A percentile compares a stretch with the other conserved stretches of the same genome.
These are phyloP conservation scores for Spondyliosoma cantharus DNA, from an alignment of 2,797 vertebrate genomes.

Conservation along the genomic window DNA sequence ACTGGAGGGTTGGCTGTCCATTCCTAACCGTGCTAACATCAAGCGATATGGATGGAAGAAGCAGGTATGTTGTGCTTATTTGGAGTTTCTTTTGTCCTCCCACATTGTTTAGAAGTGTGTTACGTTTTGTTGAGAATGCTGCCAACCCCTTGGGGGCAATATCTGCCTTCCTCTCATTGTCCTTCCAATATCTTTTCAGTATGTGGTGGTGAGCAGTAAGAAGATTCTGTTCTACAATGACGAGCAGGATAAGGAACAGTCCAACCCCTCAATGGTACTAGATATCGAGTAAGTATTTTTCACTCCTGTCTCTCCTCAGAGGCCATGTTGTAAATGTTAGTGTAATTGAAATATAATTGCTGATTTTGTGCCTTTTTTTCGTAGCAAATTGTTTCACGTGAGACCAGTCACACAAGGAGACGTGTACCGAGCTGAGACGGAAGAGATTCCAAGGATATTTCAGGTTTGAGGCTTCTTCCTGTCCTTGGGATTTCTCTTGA, in stretches of 20 bases:
- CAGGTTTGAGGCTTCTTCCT: conserved; percentile 85
- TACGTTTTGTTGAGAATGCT: conserved; percentile 16
- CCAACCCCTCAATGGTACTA: conserved; percentile 98
- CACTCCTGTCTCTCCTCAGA: background rate
- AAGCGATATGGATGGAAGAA: conserved; percentile 99
- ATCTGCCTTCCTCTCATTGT: conserved; percentile 42
- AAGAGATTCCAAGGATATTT: conserved; percentile 99
- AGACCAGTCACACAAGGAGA: conserved; percentile 99
- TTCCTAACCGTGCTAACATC: conserved; percentile 97
- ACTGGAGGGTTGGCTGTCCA: conserved; percentile 98
- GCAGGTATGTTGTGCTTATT: conserved; percentile 86
- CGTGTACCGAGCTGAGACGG: conserved; percentile 97
- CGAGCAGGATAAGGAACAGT: conserved; percentile 97
- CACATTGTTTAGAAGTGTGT: conserved; percentile 21
- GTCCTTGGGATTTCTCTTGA: background rate
- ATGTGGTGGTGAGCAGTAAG: conserved; percentile 99
- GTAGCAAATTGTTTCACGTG: conserved; percentile 98
- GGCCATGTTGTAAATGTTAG: background rate
- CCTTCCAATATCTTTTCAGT: conserved; percentile 80
- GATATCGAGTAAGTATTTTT: conserved; percentile 95
- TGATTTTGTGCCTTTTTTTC: conserved; percentile 24
- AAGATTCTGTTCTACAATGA: conserved; percentile 99
- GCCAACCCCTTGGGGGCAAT: conserved; percentile 1
- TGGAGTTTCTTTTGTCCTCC: conserved; percentile 34
- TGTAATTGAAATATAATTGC: background rate